These are phyloP conservation scores for Cerceris rybyensis DNA, from an alignment of 2,888 invertebrate species.

Conservation along the genomic window DNA sequence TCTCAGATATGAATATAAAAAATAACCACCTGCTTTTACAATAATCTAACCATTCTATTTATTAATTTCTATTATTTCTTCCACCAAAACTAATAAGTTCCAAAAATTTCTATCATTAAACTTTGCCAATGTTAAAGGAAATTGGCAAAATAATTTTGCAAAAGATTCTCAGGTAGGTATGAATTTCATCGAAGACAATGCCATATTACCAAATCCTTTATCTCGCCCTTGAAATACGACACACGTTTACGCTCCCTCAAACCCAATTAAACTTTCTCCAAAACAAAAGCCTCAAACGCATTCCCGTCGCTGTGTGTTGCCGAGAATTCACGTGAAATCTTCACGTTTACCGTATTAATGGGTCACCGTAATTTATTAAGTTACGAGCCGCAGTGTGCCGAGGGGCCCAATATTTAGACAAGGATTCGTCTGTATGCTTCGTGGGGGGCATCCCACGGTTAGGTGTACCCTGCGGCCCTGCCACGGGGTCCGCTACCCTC, in stretches of 20 bases:
- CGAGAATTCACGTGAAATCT: background rate
- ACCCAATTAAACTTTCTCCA: background rate
- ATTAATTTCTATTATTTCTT: too few relatives aligned
- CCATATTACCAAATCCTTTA: background rate
- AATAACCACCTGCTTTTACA: too few relatives aligned
- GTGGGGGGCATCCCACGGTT: background rate
- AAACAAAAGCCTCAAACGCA: background rate
- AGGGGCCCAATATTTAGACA: slow-evolving; percentile 50
- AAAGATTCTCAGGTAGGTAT: too few relatives aligned
- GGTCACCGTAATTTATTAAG: slow-evolving; percentile 33
- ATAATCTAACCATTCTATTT: too few relatives aligned
- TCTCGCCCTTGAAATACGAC: background rate
- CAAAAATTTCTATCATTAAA: too few relatives aligned
- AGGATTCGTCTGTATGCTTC: slow-evolving; percentile 18
- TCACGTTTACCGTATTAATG: background rate
- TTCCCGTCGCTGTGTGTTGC: background rate
- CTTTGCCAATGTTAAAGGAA: too few relatives aligned
- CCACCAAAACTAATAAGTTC: too few relatives aligned
- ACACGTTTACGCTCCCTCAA: background rate
- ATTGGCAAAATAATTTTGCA: too few relatives aligned
- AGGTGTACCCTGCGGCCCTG: background rate
- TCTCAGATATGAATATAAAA: too few relatives aligned
- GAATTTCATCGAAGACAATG: too few relatives aligned
- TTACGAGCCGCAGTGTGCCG: slow-evolving; percentile 19
- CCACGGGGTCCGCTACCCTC: background rate